Base-by-base conservation (phyloP, 2,888 invertebrate species). In the Nemurella pictetii region DNA sequence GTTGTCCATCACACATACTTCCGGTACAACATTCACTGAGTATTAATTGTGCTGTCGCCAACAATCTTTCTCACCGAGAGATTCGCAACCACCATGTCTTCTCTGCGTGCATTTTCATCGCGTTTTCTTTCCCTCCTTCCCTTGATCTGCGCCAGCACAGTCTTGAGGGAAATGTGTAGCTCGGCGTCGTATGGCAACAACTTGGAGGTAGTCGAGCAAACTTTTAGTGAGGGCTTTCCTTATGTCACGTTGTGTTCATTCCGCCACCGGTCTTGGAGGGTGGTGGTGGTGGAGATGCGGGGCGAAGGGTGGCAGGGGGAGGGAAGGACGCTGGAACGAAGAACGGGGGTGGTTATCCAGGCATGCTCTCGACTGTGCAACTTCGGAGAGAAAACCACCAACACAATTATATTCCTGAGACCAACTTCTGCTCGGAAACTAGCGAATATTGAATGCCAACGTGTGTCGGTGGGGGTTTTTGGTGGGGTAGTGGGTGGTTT, bases 211-310 rank as follows among this genome's bases (percentile, higher is more conserved):
- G 80, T 36, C 35, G 35, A 20, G 80, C 80, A 81, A 81, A 81
- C 80, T 81, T 81, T 81, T 81, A 81, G 80, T 81, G 80, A 81
- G 80, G 80, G 80, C 80, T 82, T 82, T 82, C 82, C 82, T 82
- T 82, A 55, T 82, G 82, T 82, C 82, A 72, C 72, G 55, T 72
- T 82, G 73, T 72, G 55, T 72, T 82, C 82, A 82, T 72, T 82
- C 72, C 82, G 55, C 82, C 73, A 81, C 80, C 80, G 80, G 80
- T 81, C 80, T 35, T 81, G 80, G 80, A n/a, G 80, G 35, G 80
- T 81, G 80, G 36, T 36, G n/a, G 72, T 35, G 35, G 82, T 30
- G 80, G 26, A 15, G 26, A 29, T 35, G 36, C 72, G 82, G 82
- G 82, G 26, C 9, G 72, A 27, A 25, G 82, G 72, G 15, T 72